These are phyloP conservation scores for Mesaphorura yosii DNA, from an alignment of 1,140 invertebrate genomes.

Conservation along the genomic window DNA sequence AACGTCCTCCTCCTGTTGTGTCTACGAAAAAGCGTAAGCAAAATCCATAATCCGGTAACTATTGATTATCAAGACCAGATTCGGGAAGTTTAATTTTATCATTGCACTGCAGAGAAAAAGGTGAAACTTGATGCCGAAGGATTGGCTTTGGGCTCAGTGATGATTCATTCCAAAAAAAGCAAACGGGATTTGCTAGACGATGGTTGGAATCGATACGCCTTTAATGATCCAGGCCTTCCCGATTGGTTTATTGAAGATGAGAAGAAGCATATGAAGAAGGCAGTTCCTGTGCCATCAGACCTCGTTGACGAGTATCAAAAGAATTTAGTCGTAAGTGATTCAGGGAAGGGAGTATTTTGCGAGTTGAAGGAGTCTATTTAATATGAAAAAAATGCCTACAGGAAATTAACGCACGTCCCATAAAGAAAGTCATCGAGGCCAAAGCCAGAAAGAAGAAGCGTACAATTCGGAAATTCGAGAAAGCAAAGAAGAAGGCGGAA, in stretches of 20 bases:
- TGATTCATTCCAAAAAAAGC: conserved; percentile 72
- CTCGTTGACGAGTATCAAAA: conserved; percentile 30
- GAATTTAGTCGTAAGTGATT: conserved; percentile 19
- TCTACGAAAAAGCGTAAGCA: no score
- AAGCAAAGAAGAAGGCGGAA: conserved; percentile 91
- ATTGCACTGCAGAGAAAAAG: conserved; percentile 44
- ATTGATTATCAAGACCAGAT: no score
- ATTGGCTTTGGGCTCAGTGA: conserved; percentile 70
- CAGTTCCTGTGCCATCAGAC: conserved; percentile 55
- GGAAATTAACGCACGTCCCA: conserved; percentile 84
- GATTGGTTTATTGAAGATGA: conserved; percentile 96
- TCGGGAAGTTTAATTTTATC: no score
- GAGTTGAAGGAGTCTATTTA: not conserved
- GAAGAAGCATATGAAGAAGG: conserved; percentile 71
- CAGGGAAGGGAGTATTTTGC: not conserved
- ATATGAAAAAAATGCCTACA: conserved; percentile 40
- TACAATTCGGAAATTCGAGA: conserved; percentile 70
- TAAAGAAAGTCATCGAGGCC: conserved; percentile 97
- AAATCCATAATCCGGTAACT: no score
- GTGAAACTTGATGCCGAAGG: conserved; percentile 72
- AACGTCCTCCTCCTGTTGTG: no score
- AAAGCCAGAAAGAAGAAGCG: conserved; percentile 93
- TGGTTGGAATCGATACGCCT: conserved; percentile 80
- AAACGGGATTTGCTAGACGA: conserved; percentile 74
- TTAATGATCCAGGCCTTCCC: conserved; percentile 79